Conservation (phyloP, 2,888 invertebrate species). For the Parapristionchus giblindavisi region DNA sequence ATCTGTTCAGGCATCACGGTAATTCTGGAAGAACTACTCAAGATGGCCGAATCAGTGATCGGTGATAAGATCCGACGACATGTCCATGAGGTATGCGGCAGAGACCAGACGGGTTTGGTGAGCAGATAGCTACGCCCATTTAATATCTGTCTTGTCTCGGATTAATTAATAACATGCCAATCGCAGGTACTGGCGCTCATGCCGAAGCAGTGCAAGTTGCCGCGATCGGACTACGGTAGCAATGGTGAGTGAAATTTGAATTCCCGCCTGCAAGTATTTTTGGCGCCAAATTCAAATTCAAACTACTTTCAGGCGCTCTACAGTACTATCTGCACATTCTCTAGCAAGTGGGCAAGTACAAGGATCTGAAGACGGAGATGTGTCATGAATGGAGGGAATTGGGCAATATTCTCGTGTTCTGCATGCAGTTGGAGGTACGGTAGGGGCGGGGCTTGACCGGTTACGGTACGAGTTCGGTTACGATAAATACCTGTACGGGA, state of each 20-base stretch:
- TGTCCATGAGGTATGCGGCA: constrained; percentile 35
- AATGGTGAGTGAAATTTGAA: constrained; percentile 77
- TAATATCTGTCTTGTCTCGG: no score
- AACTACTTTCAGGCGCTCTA: constrained; percentile 70
- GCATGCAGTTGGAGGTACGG: constrained; percentile 83
- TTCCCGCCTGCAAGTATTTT: no score
- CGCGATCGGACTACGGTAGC: constrained; percentile 94
- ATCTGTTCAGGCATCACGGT: constrained; percentile 85
- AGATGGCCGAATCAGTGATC: constrained; percentile 75
- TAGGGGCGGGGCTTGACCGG: no score
- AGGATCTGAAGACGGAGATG: constrained; percentile 59
- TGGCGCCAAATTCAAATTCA: no score
- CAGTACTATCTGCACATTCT: constrained; percentile 86
- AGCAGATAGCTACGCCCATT: not conserved
- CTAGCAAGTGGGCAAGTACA: constrained; percentile 92
- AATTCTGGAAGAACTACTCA: constrained; percentile 92
- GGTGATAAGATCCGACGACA: constrained; percentile 57
- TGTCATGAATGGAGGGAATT: constrained; percentile 66
- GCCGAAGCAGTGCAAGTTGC: constrained; percentile 92
- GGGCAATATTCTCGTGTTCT: constrained; percentile 95
- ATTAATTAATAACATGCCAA: no score
- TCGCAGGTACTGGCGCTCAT: constrained; percentile 76
- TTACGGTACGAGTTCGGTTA: no score
- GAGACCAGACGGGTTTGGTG: no score
- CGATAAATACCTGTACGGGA: no score